Evolutionary conservation across 2,113 vertebrate species (phyloP), one percentile per base, ranked within the genome.

Genomic region (Prunella fulvescens): DNA sequence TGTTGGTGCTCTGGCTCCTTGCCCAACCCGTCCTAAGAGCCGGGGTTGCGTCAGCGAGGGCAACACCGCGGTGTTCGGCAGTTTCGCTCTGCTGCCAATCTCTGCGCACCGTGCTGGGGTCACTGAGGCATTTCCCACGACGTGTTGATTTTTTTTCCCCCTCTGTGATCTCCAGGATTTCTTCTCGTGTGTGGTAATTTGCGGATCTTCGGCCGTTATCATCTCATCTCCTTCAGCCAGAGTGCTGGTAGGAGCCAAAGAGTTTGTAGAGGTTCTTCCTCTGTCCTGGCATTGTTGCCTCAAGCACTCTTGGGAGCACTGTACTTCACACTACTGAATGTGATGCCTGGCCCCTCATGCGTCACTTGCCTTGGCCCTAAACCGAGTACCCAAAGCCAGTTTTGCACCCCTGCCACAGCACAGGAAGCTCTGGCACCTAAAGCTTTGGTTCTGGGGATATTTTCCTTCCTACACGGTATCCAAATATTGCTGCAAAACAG

Each of bases 321-420:
- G 53, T 18, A 26, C 66, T 87, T 64, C 53, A 2, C 40, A 0
- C 7, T n/a, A 7, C 31, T 14, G 14, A 40, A 18, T 23, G 20
- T 2, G 5, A 31, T 35, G 28, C 33, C 50, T 7, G 0, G 31
- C 29, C 16, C 39, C 12, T 72, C 13, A 1, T 7, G 26, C 0
- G 0, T 61, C 54, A 2, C 51, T 81, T 10, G 0, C 5, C 70
- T 81, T 64, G 74, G 57, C 81, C 53, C 28, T 33, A 18, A 47
- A 45, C 47, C 5, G 25, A 44, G 23, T 28, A 17, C 26, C 22
- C 14, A 44, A 35, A 84, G 51, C 40, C 48, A 5, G 9, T 44
- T 85, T 86, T 24, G 26, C 47, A 53, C 25, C 42, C 33, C 64
- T 40, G 72, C 29, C n/a, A 3, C 64, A 15, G 4, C 0, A 1